A percentile compares a stretch with the other conserved stretches of the same genome.
Evolutionary conservation across 1,140 invertebrate genomes (phyloP).

Genomic region (Phymorhynchus buccinoides): DNA sequence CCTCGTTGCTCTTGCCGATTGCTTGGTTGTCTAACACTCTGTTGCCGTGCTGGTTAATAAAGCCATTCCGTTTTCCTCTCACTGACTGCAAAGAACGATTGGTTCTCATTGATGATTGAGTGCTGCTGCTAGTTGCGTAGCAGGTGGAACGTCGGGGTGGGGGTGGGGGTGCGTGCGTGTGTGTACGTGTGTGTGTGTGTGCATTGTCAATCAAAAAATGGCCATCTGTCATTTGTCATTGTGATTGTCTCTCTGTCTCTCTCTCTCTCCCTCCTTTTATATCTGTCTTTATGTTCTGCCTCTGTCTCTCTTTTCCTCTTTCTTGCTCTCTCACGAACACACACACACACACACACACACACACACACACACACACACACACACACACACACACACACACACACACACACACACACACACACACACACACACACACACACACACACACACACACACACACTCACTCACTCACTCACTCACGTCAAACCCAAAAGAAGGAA

Average conservation of each 20-base stretch:
- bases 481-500: neutral
- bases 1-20: no score
- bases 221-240: neutral
- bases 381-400: conserved; percentile 29
- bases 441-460: conserved; percentile 11
- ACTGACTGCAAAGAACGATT: neutral
- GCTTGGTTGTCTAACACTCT: no score
- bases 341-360: neutral
- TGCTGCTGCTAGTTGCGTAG: no score
- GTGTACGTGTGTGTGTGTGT: neutral
- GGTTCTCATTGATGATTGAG: neutral
- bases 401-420: neutral
- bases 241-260: no score
- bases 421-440: conserved; percentile 12
- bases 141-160: no score
- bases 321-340: neutral
- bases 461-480: neutral
- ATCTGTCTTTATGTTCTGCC: no score
- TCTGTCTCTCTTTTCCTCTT: neutral
- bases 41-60: neutral
- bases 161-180: no score
- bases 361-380: conserved; percentile 18
- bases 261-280: no score
- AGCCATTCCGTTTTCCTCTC: neutral
- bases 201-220: neutral